Conservation (phyloP, 1,140 invertebrate species). For the Cotesia vestalis region DNA sequence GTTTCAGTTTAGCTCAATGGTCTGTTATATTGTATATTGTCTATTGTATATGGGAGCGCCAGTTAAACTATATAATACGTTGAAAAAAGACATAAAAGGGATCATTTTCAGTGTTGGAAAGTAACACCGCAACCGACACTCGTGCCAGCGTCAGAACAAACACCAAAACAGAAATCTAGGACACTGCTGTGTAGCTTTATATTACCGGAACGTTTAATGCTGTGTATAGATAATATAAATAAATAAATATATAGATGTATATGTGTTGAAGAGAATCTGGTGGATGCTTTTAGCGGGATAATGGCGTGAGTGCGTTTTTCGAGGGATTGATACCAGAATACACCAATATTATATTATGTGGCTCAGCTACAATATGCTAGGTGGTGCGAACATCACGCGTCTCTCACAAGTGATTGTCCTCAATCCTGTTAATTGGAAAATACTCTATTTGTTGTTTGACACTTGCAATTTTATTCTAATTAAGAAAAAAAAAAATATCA, state of each 20-base stretch:
- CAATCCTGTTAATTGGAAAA: no score
- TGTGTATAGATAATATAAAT: no score
- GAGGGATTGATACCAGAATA: slow-evolving; percentile 1
- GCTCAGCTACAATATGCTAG: no score
- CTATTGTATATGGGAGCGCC: background rate
- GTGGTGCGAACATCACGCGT: no score
- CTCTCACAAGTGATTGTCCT: no score
- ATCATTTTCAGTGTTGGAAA: slow-evolving; percentile 30
- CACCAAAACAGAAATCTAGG: slow-evolving; percentile 27
- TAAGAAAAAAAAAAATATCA: no score
- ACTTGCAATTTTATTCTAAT: no score
- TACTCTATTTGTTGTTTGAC: no score
- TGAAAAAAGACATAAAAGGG: background rate
- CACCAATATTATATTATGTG: no score
- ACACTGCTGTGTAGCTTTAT: slow-evolving; percentile 10
- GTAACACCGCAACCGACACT: slow-evolving; percentile 21
- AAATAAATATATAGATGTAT: no score
- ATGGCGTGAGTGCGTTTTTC: background rate
- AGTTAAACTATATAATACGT: background rate
- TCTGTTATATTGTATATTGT: no score
- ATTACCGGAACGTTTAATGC: background rate
- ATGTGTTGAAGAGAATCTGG: no score
- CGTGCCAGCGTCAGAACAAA: slow-evolving; percentile 23
- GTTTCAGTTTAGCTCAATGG: slow-evolving; percentile 16
- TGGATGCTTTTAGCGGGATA: slow-evolving; percentile 7